These are phyloP conservation scores for Oligia strigilis DNA, from an alignment of 2,888 invertebrate species.

Conservation along the genomic window DNA sequence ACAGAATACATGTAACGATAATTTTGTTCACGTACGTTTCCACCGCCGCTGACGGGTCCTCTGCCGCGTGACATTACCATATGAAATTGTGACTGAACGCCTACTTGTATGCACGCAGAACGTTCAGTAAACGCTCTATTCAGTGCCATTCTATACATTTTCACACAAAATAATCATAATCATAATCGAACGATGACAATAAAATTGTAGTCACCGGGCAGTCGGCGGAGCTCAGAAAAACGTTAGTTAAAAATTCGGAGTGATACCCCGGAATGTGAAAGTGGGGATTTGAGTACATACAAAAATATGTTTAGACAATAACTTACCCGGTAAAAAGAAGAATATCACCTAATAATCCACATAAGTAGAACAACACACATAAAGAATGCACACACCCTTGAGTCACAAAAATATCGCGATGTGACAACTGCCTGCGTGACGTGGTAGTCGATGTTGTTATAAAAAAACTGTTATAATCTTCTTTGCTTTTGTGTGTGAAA, in stretches of 20 bases:
- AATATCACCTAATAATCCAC: slow-evolving; percentile 91
- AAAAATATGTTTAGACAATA: slow-evolving; percentile 45
- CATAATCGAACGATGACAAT: slow-evolving; percentile 74
- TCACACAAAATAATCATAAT: slow-evolving; percentile 75
- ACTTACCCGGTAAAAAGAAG: slow-evolving; percentile 87
- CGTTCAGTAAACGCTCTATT: slow-evolving; percentile 60
- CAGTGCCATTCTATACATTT: slow-evolving; percentile 69
- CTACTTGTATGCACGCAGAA: slow-evolving; percentile 59
- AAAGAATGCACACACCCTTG: slow-evolving; percentile 90
- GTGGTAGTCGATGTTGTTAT: slow-evolving; percentile 87
- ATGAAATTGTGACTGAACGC: slow-evolving; percentile 75
- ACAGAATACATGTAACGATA: slow-evolving; percentile 75
- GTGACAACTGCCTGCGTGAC: slow-evolving; percentile 90
- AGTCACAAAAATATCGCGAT: slow-evolving; percentile 90
- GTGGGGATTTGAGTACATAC: slow-evolving; percentile 33
- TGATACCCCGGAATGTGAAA: slow-evolving; percentile 46
- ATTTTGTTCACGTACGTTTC: slow-evolving; percentile 74
- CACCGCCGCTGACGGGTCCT: slow-evolving; percentile 72
- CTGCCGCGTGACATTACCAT: slow-evolving; percentile 78
- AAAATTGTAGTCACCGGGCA: slow-evolving; percentile 85
- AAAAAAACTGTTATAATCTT: slow-evolving; percentile 38
- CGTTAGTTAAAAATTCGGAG: slow-evolving; percentile 68
- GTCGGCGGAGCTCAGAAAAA: slow-evolving; percentile 75
- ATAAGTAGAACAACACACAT: slow-evolving; percentile 91
- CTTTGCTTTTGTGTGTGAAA: slow-evolving; percentile 14